Conservation (phyloP, 2,113 vertebrate genomes). For the Puntigrus tetrazona region DNA sequence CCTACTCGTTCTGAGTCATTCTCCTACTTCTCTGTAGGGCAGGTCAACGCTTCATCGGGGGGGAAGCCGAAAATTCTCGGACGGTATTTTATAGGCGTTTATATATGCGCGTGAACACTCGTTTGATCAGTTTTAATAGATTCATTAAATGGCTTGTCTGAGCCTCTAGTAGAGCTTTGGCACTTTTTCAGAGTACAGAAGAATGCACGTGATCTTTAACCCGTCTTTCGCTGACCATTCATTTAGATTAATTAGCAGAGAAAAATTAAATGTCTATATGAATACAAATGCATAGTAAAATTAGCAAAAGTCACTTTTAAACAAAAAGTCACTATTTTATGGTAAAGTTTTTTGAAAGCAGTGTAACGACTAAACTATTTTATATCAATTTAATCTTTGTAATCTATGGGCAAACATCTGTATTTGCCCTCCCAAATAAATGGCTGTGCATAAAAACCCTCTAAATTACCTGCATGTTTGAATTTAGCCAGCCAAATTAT, state of each 20-base stretch:
- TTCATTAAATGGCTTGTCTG: not conserved
- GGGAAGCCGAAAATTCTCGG: not conserved
- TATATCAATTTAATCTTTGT: not conserved
- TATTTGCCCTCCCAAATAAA: constrained; percentile 7
- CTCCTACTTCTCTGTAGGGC: not conserved
- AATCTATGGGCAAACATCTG: not conserved
- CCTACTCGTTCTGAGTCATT: not conserved
- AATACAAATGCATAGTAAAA: not conserved
- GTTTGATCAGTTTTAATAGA: not conserved
- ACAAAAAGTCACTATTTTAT: not conserved
- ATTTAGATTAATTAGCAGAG: not conserved
- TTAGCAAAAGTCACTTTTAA: not conserved
- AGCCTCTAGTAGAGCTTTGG: not conserved
- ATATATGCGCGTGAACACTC: not conserved
- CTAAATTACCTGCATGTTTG: not conserved
- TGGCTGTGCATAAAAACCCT: not conserved
- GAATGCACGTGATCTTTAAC: no score
- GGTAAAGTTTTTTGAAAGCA: not conserved
- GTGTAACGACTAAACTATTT: not conserved
- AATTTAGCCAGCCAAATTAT: constrained; percentile 24
- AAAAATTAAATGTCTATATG: not conserved
- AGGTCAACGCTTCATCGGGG: constrained; percentile 13
- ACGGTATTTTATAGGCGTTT: not conserved
- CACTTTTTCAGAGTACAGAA: not conserved
- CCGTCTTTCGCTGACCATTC: not conserved